Percentiles rank a stretch among this genome's conserved stretches.
These are phyloP conservation scores for Halictus rubicundus DNA, from an alignment of 1,140 invertebrate genomes.

Conservation along the genomic window DNA sequence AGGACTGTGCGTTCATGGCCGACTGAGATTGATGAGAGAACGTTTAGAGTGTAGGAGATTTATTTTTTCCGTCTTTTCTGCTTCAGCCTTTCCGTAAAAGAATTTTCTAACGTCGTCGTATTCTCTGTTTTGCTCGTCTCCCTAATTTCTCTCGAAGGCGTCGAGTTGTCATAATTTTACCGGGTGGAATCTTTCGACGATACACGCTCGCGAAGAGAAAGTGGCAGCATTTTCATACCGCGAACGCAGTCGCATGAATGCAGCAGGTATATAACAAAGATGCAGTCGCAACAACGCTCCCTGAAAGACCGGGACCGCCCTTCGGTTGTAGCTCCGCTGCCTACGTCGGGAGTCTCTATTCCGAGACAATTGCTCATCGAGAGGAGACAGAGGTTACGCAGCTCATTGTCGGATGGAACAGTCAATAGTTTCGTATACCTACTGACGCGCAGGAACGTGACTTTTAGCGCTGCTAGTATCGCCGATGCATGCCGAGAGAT, in stretches of 20 bases:
- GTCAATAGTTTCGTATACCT: neutral
- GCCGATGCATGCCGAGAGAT: too few species aligned
- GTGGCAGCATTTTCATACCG: neutral
- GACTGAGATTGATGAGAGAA: too few species aligned
- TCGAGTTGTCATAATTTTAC: neutral
- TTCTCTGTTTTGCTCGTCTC: too few species aligned
- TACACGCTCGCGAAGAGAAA: neutral
- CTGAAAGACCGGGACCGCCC: constrained; percentile 29
- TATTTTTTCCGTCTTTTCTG: too few species aligned
- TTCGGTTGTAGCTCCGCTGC: constrained; percentile 32
- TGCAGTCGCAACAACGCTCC: neutral
- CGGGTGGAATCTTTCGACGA: neutral
- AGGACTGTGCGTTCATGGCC: too few species aligned
- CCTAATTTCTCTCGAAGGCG: too few species aligned
- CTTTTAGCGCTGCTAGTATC: neutral
- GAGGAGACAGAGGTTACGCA: constrained; percentile 6
- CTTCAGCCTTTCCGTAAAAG: too few species aligned
- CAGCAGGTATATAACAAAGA: neutral
- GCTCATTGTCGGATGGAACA: constrained; percentile 15
- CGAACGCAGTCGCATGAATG: neutral
- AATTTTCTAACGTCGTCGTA: too few species aligned
- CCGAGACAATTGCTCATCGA: constrained; percentile 44
- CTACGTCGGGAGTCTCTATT: constrained; percentile 21
- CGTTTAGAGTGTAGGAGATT: too few species aligned
- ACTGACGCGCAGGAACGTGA: neutral